Evolutionary conservation across 2,797 vertebrate species (phyloP).

Genomic region (Cryptoprocta ferox): DNA sequence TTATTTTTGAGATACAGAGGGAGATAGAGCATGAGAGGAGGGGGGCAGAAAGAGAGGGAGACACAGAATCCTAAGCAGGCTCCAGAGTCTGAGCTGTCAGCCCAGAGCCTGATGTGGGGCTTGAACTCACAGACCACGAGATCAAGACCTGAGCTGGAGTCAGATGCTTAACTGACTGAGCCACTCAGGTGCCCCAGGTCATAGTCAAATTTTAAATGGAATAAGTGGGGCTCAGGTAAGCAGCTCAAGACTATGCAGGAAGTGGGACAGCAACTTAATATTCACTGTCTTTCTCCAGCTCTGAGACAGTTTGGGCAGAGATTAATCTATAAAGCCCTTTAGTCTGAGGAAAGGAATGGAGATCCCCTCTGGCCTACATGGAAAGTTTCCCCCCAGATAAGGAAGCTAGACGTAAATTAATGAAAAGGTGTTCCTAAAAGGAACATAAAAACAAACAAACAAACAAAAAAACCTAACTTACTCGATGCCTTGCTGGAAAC

Average conservation of each 20-base stretch:
- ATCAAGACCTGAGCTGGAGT: too few species aligned
- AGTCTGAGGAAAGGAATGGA: not conserved
- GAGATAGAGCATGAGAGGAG: too few species aligned
- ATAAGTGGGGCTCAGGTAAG: not conserved
- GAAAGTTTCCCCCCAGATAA: not conserved
- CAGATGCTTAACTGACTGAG: too few species aligned
- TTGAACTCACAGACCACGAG: too few species aligned
- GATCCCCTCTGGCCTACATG: not conserved
- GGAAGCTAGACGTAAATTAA: not conserved
- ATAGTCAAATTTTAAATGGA: not conserved
- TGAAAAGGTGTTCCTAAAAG: not conserved
- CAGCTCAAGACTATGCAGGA: not conserved
- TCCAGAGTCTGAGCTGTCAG: too few species aligned
- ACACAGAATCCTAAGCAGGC: too few species aligned
- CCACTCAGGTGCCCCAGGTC: too few species aligned
- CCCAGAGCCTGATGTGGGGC: too few species aligned
- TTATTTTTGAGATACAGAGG: too few species aligned
- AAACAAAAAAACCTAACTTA: not conserved
- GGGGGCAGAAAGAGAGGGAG: too few species aligned
- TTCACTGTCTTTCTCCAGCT: not conserved
- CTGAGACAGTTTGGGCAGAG: not conserved
- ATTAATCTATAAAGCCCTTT: not conserved
- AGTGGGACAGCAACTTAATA: not conserved
- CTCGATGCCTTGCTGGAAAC: not conserved
- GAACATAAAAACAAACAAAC: too few species aligned